These are phyloP conservation scores for Heliconius aoede DNA, from an alignment of 2,888 invertebrate species.

Conservation along the genomic window DNA sequence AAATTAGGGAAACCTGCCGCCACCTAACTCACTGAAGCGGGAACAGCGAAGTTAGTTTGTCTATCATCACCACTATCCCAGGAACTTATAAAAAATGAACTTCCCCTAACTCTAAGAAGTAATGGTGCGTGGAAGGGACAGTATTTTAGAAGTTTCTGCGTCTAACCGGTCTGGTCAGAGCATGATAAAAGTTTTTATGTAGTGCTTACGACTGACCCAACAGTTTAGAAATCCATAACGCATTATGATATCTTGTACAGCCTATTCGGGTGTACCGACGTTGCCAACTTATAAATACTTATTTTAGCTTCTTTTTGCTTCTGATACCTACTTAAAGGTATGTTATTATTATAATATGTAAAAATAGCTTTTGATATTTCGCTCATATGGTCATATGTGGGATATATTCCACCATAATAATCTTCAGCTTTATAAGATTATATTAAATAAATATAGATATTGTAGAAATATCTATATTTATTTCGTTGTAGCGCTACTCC, in stretches of 20 bases:
- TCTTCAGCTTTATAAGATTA: too few species aligned
- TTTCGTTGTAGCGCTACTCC: too few species aligned
- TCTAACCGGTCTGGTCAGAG: slow-evolving; percentile 63
- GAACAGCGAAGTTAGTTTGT: slow-evolving; percentile 45
- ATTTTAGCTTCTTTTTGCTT: slow-evolving; percentile 27
- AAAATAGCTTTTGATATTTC: too few species aligned
- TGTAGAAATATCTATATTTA: too few species aligned
- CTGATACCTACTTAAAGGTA: neutral
- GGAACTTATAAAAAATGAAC: slow-evolving; percentile 55
- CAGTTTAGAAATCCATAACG: slow-evolving; percentile 70
- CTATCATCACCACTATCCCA: slow-evolving; percentile 48
- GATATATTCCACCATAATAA: too few species aligned
- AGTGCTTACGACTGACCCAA: slow-evolving; percentile 70
- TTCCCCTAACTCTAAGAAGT: slow-evolving; percentile 54
- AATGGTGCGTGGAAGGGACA: slow-evolving; percentile 74
- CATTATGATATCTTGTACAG: slow-evolving; percentile 53
- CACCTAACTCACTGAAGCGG: slow-evolving; percentile 40
- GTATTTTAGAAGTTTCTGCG: slow-evolving; percentile 70
- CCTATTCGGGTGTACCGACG: slow-evolving; percentile 39
- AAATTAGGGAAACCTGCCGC: slow-evolving; percentile 41
- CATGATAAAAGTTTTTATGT: slow-evolving; percentile 81
- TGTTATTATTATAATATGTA: too few species aligned
- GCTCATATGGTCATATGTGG: too few species aligned
- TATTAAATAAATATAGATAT: too few species aligned
- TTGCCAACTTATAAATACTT: slow-evolving; percentile 32